phyloP scores from a whole-genome alignment of 2,888 invertebrate species.

The Philonicus albiceps region DNA sequence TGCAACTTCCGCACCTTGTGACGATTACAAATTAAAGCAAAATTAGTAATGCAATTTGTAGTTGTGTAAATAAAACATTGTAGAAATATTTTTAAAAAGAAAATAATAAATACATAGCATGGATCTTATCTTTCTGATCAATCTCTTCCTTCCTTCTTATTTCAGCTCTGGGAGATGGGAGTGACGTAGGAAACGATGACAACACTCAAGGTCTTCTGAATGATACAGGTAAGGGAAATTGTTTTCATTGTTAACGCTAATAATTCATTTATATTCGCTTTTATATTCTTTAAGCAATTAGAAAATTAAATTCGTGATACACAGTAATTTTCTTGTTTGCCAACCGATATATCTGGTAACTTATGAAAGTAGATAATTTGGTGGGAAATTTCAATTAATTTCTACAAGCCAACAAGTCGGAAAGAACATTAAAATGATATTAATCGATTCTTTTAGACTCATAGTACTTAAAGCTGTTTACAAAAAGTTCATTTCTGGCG shows the following conservation, averaged over 20 bases:
- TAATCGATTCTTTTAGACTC: background rate
- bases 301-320: background rate
- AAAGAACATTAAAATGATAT: background rate
- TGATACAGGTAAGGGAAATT: constrained; percentile 52
- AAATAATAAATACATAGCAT: background rate
- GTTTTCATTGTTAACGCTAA: background rate
- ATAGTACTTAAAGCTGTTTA: background rate
- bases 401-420: background rate
- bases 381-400: background rate
- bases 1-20: background rate
- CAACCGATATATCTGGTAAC: background rate
- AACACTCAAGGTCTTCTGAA: constrained; percentile 53
- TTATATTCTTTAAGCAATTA: background rate
- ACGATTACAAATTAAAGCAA: background rate
- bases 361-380: background rate
- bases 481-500: background rate
- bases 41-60: background rate
- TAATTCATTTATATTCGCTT: background rate
- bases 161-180: constrained; percentile 54
- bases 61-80: background rate
- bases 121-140: background rate
- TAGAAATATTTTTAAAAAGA: background rate
- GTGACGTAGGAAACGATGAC: constrained; percentile 53
- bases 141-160: constrained; percentile 41
- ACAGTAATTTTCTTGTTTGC: background rate